Conservation (phyloP, 2,888 invertebrate genomes). For the Drosophila sordidula region DNA sequence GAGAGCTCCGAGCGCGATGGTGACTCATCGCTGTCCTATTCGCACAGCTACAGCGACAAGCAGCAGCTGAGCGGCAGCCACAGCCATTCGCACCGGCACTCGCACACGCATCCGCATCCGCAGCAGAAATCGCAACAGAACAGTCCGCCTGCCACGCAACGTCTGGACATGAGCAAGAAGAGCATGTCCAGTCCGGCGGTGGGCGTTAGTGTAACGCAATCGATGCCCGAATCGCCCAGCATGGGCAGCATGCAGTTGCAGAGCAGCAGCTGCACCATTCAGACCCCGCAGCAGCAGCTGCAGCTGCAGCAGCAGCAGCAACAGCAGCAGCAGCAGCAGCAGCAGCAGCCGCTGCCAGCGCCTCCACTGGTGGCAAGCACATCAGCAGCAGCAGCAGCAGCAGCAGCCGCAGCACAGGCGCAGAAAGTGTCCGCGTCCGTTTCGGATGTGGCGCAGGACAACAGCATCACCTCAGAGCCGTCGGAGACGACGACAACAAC, state of each 20-base stretch:
- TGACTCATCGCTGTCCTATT: conserved; percentile 82
- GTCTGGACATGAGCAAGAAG: conserved; percentile 84
- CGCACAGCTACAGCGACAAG: conserved; percentile 82
- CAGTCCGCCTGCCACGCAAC: conserved; percentile 76
- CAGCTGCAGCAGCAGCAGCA: conserved; percentile 35
- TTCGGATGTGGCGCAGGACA: conserved; percentile 83
- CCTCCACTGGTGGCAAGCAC: conserved; percentile 47
- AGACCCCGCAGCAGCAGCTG: conserved; percentile 73
- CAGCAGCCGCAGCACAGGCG: conserved; percentile 45
- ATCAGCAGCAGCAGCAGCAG: conserved; percentile 42
- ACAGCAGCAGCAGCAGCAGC: conserved; percentile 42
- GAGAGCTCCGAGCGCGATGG: conserved; percentile 82
- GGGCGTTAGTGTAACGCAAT: conserved; percentile 71
- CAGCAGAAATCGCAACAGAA: conserved; percentile 56
- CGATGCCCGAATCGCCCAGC: conserved; percentile 84
- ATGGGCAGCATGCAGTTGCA: conserved; percentile 82
- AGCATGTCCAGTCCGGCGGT: conserved; percentile 85
- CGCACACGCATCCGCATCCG: conserved; percentile 59
- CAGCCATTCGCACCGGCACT: conserved; percentile 57
- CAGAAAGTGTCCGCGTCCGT: conserved; percentile 62
- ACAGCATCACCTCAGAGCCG: conserved; percentile 85
- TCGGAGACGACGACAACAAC: conserved; percentile 85
- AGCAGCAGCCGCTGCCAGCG: conserved; percentile 48
- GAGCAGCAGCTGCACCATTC: conserved; percentile 73
- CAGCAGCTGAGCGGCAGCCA: conserved; percentile 61